phyloP scores from a whole-genome alignment of 1,140 invertebrate genomes.

The Drosophila azteca region DNA sequence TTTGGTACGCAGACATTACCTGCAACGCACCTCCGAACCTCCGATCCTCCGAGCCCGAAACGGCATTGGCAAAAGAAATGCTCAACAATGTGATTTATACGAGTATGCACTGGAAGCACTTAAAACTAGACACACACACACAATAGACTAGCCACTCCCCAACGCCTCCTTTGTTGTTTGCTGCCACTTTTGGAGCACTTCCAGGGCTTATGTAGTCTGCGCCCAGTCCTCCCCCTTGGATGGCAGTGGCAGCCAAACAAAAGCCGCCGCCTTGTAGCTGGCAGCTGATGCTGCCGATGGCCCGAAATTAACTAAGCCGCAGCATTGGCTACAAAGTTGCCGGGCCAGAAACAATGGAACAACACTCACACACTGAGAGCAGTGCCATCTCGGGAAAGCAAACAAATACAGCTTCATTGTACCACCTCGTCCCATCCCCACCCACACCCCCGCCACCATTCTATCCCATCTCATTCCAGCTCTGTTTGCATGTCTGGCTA shows the following conservation, averaged over 20 bases:
- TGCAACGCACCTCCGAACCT: slow-evolving; percentile 13
- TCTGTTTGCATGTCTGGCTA: slow-evolving; percentile 55
- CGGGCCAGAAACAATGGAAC: slow-evolving; percentile 36
- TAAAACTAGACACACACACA: slow-evolving; percentile 72
- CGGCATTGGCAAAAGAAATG: slow-evolving; percentile 32
- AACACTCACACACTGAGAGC: slow-evolving; percentile 6
- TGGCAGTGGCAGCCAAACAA: slow-evolving; percentile 50
- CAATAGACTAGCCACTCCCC: slow-evolving; percentile 60
- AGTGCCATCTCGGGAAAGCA: slow-evolving; percentile 14
- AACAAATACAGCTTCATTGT: slow-evolving; percentile 39
- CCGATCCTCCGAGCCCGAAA: too few relatives aligned
- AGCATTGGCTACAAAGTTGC: slow-evolving; percentile 39
- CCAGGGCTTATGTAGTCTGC: slow-evolving; percentile 59
- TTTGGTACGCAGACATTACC: slow-evolving; percentile 68
- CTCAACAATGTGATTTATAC: slow-evolving; percentile 74
- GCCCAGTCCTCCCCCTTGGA: neutral
- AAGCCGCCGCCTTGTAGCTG: slow-evolving; percentile 31
- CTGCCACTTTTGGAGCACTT: slow-evolving; percentile 50
- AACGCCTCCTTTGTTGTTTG: slow-evolving; percentile 54
- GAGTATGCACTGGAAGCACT: slow-evolving; percentile 58
- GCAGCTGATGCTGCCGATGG: slow-evolving; percentile 49
- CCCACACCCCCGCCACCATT: too few relatives aligned
- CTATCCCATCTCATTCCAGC: slow-evolving; percentile 4
- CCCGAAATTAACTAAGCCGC: slow-evolving; percentile 75
- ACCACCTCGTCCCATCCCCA: slow-evolving; percentile 3